phyloP scores from a whole-genome alignment of 2,888 invertebrate species.

The Aporophyla lueneburgensis region DNA sequence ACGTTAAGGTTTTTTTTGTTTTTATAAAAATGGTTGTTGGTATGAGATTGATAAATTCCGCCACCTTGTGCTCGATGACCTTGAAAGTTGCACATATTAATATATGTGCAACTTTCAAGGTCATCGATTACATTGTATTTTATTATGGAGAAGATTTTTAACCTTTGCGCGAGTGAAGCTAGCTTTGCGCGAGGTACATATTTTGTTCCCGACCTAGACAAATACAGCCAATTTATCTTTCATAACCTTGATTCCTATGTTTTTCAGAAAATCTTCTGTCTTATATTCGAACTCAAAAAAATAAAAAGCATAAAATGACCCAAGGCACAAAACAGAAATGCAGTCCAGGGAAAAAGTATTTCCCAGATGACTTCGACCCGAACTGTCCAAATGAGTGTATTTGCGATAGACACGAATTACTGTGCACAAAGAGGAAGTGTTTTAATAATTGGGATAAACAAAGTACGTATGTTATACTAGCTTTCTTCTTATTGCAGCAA shows the following conservation, averaged over 20 bases:
- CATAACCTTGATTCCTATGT: background rate
- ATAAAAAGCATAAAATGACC: background rate
- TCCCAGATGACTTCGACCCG: slow-evolving; percentile 17
- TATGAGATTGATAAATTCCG: background rate
- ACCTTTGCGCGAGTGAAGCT: too few relatives aligned
- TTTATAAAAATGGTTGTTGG: background rate
- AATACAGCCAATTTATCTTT: background rate
- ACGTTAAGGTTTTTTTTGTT: background rate
- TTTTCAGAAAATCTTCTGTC: background rate
- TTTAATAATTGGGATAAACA: background rate
- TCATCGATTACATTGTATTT: too few relatives aligned
- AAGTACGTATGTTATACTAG: background rate
- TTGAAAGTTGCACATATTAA: background rate
- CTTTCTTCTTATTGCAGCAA: too few relatives aligned
- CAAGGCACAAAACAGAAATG: slow-evolving; percentile 3
- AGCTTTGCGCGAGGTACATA: background rate
- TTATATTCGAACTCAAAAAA: background rate
- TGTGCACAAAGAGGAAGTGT: slow-evolving; percentile 40
- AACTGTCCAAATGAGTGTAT: slow-evolving; percentile 40
- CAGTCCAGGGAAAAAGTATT: slow-evolving; percentile 5
- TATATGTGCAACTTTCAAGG: too few relatives aligned
- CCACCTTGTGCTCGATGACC: background rate
- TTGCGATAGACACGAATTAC: slow-evolving; percentile 39
- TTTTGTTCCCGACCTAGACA: background rate
- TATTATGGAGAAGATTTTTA: too few relatives aligned